Conservation (phyloP, 2,888 invertebrate genomes). For the Trichacis sp. region DNA sequence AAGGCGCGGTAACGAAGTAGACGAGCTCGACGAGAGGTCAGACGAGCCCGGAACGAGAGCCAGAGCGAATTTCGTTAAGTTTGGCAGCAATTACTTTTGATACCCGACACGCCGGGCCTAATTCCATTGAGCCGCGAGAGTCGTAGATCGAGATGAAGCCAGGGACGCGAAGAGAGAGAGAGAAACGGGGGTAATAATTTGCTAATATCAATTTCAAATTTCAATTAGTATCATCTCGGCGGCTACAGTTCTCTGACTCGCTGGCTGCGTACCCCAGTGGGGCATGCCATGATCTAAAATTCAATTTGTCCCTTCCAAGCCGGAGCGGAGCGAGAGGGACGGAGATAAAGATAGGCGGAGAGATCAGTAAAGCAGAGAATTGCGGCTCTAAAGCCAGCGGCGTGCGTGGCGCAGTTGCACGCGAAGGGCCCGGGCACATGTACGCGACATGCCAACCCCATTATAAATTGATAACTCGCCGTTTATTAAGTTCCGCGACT, state of each 20-base stretch:
- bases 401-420: constrained; percentile 24
- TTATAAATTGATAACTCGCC: constrained; percentile 66
- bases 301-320: constrained; percentile 68
- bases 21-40: constrained; percentile 29
- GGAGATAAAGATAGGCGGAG: background rate
- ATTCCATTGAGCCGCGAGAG: constrained; percentile 54
- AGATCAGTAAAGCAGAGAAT: constrained; percentile 10
- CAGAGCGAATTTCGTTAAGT: constrained; percentile 62
- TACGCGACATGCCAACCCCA: constrained; percentile 56
- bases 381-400: constrained; percentile 5
- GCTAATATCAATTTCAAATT: constrained; percentile 70
- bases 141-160: constrained; percentile 25
- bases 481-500: constrained; percentile 68
- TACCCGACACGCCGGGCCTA: constrained; percentile 65
- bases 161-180: constrained; percentile 38
- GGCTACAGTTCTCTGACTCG: constrained; percentile 45
- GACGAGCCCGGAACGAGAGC: constrained; percentile 39
- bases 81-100: constrained; percentile 68
- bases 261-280: constrained; percentile 55
- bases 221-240: constrained; percentile 69
- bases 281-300: constrained; percentile 68
- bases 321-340: constrained; percentile 28
- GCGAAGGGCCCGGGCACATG: constrained; percentile 44
- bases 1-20: constrained; percentile 36
- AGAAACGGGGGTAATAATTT: constrained; percentile 64